Evolutionary conservation across 2,113 vertebrate genomes (phyloP).

Genomic region (Anguilla rostrata): DNA sequence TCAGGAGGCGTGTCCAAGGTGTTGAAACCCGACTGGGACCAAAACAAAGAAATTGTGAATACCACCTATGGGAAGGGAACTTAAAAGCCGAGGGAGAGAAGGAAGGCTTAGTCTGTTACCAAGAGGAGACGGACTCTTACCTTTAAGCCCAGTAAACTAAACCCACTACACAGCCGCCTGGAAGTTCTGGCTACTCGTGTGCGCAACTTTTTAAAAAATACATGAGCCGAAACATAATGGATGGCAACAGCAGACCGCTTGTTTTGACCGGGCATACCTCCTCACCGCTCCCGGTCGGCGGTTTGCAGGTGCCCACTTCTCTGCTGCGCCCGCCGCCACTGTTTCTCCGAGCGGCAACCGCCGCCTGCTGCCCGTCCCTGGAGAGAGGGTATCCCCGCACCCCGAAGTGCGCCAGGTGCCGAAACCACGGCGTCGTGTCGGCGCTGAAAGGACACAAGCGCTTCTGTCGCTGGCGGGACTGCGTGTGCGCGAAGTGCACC

Average conservation of each 20-base stretch:
- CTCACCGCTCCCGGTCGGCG: constrained; percentile 35
- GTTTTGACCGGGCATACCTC: constrained; percentile 49
- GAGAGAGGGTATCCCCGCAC: constrained; percentile 78
- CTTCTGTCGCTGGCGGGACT: constrained; percentile 87
- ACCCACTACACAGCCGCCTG: neutral
- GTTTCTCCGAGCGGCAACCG: constrained; percentile 54
- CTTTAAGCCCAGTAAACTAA: neutral
- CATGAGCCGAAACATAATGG: constrained; percentile 56
- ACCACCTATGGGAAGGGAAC: constrained; percentile 27
- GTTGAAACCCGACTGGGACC: constrained; percentile 9
- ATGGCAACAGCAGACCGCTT: constrained; percentile 56
- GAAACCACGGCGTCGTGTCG: constrained; percentile 87
- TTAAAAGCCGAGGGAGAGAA: constrained; percentile 20
- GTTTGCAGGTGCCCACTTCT: constrained; percentile 62
- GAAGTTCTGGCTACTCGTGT: neutral
- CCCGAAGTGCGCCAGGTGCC: constrained; percentile 85
- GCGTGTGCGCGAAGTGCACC: constrained; percentile 84
- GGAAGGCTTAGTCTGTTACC: constrained; percentile 8
- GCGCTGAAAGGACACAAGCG: constrained; percentile 92
- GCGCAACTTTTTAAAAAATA: constrained; percentile 1
- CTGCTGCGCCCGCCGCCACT: constrained; percentile 68
- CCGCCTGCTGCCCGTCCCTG: constrained; percentile 54
- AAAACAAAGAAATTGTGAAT: constrained; percentile 1
- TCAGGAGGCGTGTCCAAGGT: constrained; percentile 20
- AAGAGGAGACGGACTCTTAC: neutral